Evolutionary conservation across 1,140 invertebrate species (phyloP).

Genomic region (Vanessa tameamea): DNA sequence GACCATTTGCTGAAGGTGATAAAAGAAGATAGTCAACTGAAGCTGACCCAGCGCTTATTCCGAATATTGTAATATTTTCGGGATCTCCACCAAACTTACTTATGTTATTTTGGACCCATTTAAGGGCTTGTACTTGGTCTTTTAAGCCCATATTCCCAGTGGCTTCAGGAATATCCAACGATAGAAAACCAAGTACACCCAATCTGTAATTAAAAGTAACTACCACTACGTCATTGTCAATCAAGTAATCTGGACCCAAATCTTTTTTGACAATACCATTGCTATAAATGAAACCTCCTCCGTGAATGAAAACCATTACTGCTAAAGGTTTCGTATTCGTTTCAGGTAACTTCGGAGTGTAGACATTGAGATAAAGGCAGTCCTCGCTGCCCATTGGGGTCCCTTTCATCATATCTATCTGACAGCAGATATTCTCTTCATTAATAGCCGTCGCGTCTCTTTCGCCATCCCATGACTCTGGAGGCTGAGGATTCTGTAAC

Average conservation of each 20-base stretch:
- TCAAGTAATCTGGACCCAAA: conserved; percentile 71
- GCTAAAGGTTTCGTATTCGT: conserved; percentile 65
- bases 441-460: conserved; percentile 46
- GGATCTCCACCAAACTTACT: conserved; percentile 65
- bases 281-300: conserved; percentile 84
- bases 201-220: conserved; percentile 83
- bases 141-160: conserved; percentile 81
- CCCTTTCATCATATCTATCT: conserved; percentile 31
- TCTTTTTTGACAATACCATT: conserved; percentile 64
- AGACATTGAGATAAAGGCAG: conserved; percentile 61
- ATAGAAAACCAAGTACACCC: conserved; percentile 79
- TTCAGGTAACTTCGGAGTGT: conserved; percentile 43
- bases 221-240: conserved; percentile 80
- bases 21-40: conserved; percentile 66
- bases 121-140: conserved; percentile 69
- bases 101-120: conserved; percentile 68
- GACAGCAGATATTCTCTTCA: conserved; percentile 33
- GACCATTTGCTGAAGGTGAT: conserved; percentile 52
- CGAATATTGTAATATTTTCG: conserved; percentile 74
- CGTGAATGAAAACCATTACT: conserved; percentile 88
- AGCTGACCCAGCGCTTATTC: conserved; percentile 75
- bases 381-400: conserved; percentile 50
- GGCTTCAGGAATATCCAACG: conserved; percentile 59
- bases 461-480: conserved; percentile 48
- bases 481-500: conserved; percentile 43